Evolutionary conservation across 2,888 invertebrate species (phyloP).

Genomic region (Hipparchia semele): DNA sequence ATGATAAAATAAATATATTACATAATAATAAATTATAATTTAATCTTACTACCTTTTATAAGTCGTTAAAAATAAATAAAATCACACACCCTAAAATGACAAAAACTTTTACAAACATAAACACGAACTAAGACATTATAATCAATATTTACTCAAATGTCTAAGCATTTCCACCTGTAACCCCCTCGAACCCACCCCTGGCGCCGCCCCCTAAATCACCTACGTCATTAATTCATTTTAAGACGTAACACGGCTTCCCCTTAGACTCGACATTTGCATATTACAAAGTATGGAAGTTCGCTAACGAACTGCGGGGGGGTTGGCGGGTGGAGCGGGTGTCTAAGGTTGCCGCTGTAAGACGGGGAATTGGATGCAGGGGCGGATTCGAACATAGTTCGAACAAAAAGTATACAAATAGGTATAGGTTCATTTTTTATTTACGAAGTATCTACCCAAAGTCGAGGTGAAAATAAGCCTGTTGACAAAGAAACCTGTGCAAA

Average conservation of each 20-base stretch:
- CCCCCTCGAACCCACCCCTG: constrained; percentile 7
- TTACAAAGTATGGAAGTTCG: constrained; percentile 83
- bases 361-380: constrained; percentile 76
- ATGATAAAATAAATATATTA: too few relatives aligned
- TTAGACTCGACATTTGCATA: constrained; percentile 79
- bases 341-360: constrained; percentile 79
- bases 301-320: constrained; percentile 65
- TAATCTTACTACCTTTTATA: too few relatives aligned
- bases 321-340: constrained; percentile 52
- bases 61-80: too few relatives aligned
- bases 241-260: constrained; percentile 72
- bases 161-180: constrained; percentile 31
- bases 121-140: constrained; percentile 35
- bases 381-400: constrained; percentile 45
- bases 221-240: constrained; percentile 83
- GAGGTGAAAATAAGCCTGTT: too few relatives aligned
- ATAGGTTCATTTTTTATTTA: too few relatives aligned
- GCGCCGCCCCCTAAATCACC: constrained; percentile 61
- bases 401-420: neutral
- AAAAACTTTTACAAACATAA: constrained; percentile 26
- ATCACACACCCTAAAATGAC: neutral
- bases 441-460: too few relatives aligned
- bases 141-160: constrained; percentile 39
- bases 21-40: neutral
- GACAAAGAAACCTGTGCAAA: too few relatives aligned